Conservation (phyloP, 30 jellyfish, hydroid and myxozoan species). For the Haliclystus octoradiatus region DNA sequence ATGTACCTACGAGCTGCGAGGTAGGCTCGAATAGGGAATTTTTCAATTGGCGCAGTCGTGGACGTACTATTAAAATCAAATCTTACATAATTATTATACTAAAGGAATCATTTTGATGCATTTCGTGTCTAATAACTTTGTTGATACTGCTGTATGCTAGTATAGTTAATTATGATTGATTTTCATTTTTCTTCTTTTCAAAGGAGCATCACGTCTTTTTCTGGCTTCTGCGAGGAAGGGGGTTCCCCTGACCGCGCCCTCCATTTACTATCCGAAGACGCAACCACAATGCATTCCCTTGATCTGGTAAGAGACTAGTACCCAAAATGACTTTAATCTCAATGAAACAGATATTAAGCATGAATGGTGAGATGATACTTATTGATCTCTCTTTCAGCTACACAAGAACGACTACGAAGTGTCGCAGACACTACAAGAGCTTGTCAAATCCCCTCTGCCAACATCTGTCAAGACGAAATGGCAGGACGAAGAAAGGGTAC, state of each 20-base stretch:
- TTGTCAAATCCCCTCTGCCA: conserved; percentile 60
- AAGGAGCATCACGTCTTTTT: conserved; percentile 87
- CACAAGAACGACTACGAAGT: conserved; percentile 65
- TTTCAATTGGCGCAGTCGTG: background rate
- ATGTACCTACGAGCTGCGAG: conserved; percentile 91
- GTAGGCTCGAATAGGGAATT: conserved; percentile 9
- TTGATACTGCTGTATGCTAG: background rate
- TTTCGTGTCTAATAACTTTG: conserved; percentile 5
- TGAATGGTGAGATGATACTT: no score
- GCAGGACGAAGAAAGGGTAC: conserved; percentile 92
- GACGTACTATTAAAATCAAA: conserved; percentile 10
- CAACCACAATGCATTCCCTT: conserved; percentile 71
- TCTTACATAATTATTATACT: no score
- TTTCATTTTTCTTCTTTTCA: background rate
- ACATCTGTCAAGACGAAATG: conserved; percentile 36
- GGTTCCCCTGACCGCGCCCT: conserved; percentile 78
- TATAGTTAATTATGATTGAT: background rate
- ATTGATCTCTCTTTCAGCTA: conserved; percentile 30
- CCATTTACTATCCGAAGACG: conserved; percentile 56
- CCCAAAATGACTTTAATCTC: no score
- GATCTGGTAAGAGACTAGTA: conserved; percentile 54
- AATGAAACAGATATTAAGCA: no score
- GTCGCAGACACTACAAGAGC: conserved; percentile 65
- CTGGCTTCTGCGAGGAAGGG: conserved; percentile 67
- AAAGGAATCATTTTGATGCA: conserved; percentile 12